Conservation (phyloP, 2,888 invertebrate species). For the Machimus atricapillus region DNA sequence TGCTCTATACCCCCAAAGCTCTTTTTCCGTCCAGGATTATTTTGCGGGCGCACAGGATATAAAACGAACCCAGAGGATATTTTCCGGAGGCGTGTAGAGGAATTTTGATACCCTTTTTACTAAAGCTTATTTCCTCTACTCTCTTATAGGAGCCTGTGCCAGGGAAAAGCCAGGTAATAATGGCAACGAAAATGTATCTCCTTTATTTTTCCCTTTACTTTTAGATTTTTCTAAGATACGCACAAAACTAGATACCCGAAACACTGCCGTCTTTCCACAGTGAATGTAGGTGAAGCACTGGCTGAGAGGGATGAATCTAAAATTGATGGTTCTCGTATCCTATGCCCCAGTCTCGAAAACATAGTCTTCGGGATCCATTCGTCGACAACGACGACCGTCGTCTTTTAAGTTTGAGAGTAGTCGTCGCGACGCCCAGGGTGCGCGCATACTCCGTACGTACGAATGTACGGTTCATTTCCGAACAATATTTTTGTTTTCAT, state of each 20-base stretch:
- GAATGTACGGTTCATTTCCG: conserved; percentile 11
- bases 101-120: background rate
- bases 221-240: conserved; percentile 22
- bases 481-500: conserved; percentile 27
- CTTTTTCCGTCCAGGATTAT: background rate
- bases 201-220: background rate
- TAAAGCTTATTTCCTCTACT: background rate
- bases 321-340: conserved; percentile 25
- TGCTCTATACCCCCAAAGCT: background rate
- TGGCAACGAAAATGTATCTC: background rate
- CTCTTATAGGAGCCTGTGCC: background rate
- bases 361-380: background rate
- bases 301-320: conserved; percentile 51
- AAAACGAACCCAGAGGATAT: background rate
- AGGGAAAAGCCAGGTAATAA: background rate
- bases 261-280: conserved; percentile 56
- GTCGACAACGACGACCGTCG: background rate
- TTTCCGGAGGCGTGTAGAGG: background rate
- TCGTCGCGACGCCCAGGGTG: conserved; percentile 17
- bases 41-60: background rate
- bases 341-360: background rate
- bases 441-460: conserved; percentile 22
- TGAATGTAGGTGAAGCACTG: conserved; percentile 59
- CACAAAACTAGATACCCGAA: conserved; percentile 49
- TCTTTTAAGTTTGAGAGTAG: background rate